phyloP scores from a whole-genome alignment of 2,888 invertebrate genomes.

The Siphonodentalium dalli region DNA sequence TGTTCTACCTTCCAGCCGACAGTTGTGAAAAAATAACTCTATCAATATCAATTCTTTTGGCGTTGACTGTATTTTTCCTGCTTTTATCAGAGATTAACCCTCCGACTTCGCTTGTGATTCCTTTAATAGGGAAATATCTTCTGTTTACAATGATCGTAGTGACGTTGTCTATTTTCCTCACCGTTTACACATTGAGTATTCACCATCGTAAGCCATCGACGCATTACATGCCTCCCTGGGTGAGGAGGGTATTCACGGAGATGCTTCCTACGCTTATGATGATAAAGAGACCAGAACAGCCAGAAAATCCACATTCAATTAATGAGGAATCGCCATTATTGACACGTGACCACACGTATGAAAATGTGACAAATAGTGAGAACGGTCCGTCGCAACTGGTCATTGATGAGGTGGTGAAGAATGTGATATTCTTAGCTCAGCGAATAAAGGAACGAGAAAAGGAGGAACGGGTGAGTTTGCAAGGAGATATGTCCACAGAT shows the following conservation, averaged over 20 bases:
- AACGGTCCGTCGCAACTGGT: no score
- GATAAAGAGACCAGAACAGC: conserved; percentile 91
- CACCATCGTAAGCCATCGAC: conserved; percentile 97
- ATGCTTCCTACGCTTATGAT: conserved; percentile 88
- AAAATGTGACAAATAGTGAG: no score
- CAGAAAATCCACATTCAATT: no score
- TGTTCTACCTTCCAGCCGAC: conserved; percentile 95
- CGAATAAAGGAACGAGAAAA: no score
- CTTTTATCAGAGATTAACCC: conserved; percentile 98
- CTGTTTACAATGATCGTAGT: conserved; percentile 98
- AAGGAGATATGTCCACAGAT: no score
- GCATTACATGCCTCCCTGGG: conserved; percentile 96
- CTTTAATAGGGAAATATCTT: conserved; percentile 87
- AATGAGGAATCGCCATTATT: no score
- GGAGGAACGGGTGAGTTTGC: no score
- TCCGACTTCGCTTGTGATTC: conserved; percentile 94
- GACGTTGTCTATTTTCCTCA: conserved; percentile 90
- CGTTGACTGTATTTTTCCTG: conserved; percentile 97
- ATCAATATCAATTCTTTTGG: conserved; percentile 93
- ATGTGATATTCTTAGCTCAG: no score
- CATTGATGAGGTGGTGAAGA: no score
- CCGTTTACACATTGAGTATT: conserved; percentile 93
- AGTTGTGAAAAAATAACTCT: conserved; percentile 97
- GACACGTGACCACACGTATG: no score
- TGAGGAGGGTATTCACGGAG: conserved; percentile 90